Conservation (phyloP, 2,888 invertebrate species). For the Nemoura dubitans region DNA sequence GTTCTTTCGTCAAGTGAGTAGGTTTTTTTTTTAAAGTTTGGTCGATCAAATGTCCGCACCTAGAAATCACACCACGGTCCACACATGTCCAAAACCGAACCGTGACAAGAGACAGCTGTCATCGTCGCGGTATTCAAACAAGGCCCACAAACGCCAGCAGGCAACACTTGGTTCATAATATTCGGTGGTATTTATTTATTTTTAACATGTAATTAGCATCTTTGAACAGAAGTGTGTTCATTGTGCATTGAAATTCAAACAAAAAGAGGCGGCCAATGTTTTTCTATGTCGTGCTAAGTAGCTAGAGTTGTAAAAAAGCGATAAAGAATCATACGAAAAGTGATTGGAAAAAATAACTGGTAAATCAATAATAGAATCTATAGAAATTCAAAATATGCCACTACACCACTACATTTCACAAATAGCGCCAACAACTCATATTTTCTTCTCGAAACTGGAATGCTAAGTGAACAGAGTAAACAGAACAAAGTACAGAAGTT, state of each 20-base stretch:
- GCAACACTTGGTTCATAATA: neutral
- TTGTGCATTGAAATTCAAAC: neutral
- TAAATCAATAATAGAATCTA: neutral
- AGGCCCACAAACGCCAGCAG: neutral
- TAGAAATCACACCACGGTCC: neutral
- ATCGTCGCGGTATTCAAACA: neutral
- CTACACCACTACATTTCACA: neutral
- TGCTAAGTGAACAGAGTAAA: neutral
- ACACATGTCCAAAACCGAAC: neutral
- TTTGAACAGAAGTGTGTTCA: conserved; percentile 7
- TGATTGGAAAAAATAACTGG: neutral
- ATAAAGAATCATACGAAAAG: neutral
- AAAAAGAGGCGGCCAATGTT: neutral
- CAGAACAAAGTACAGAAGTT: neutral
- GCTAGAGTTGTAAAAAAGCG: neutral
- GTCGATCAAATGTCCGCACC: neutral
- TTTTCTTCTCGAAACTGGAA: neutral
- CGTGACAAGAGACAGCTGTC: neutral
- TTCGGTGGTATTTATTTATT: neutral
- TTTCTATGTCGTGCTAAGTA: neutral
- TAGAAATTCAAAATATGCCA: neutral
- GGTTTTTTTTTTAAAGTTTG: neutral
- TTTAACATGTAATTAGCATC: neutral
- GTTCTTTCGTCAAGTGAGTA: neutral
- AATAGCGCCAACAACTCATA: neutral